Base-by-base conservation (phyloP, 2,888 invertebrate genomes). In the Pogonocherus hispidulus region DNA sequence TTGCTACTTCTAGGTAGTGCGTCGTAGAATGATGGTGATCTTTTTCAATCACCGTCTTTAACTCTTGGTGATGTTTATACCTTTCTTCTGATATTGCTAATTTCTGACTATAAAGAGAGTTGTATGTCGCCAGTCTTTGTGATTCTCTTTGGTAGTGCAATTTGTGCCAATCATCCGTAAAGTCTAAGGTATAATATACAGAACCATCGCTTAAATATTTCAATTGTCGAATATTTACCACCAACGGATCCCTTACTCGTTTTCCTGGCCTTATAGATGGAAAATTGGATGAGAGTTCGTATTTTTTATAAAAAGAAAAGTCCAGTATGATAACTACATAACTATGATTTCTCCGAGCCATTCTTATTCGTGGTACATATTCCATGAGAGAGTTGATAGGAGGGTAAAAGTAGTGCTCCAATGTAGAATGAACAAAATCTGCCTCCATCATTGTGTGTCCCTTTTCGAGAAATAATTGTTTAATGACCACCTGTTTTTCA, bases 201-300 rank as follows among this genome's bases (percentile, higher is more conserved):
- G 41, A 20, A 20, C 23, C 57, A 57, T 23, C 22, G 19, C 44
- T 20, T 44, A 27, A 35, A 57, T 46, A 57, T 46, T 22, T 57
- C n/a, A 57, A 46, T 57, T 57, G 57, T 16, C 57, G 18, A 14
- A 57, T 44, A 57, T 44, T 44, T 20, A 57, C 57, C 11, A 57
- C 57, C n/a, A 23, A 20, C 19, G 57, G 57, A 57, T 57, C 57
- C 6, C 44, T 8, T 11, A 1, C 19, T 8, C 18, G 14, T 49
- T 49, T 49, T 49, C 49, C 49, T 20, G 41, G 41, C 3, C 41
- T 5, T 5, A 41, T 41, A 9, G 49, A 49, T 9, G 3, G 1
- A 49, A 49, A 49, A 22, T 49, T 49, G 6, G 8, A 18, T 22
- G 1, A 2, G 1, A 20, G 4, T 22, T 49, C 22, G 19, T 49